phyloP scores from a whole-genome alignment of 2,113 vertebrate species.

The Clarias macrocephalus region DNA sequence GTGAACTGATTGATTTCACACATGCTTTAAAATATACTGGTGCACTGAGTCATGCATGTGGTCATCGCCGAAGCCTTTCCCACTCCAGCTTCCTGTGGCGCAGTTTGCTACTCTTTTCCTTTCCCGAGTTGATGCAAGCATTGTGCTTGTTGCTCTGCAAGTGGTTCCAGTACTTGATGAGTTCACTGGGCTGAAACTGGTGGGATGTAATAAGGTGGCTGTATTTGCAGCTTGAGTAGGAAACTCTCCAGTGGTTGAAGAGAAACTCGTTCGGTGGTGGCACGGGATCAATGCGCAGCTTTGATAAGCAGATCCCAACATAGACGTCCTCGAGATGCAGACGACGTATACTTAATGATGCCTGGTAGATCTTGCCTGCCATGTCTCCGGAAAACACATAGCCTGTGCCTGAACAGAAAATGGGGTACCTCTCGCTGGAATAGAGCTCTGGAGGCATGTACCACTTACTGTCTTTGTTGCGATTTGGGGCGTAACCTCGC shows the following conservation, averaged over 20 bases:
- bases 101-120: constrained; percentile 87
- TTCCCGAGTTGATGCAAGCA: constrained; percentile 87
- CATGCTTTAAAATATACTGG: constrained; percentile 51
- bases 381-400: constrained; percentile 98
- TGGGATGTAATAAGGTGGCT: constrained; percentile 97
- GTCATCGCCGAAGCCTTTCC: constrained; percentile 64
- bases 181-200: constrained; percentile 92
- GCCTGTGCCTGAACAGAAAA: constrained; percentile 95
- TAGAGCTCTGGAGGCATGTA: constrained; percentile 96
- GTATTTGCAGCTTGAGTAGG: constrained; percentile 98
- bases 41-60: constrained; percentile 6
- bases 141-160: constrained; percentile 98
- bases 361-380: constrained; percentile 91
- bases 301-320: constrained; percentile 94
- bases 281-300: constrained; percentile 89
- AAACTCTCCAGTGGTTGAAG: constrained; percentile 96
- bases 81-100: constrained; percentile 88
- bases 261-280: constrained; percentile 95
- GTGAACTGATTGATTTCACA: constrained; percentile 62
- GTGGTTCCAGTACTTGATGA: constrained; percentile 97
- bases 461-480: constrained; percentile 97
- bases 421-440: constrained; percentile 93
- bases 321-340: constrained; percentile 97
- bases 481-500: constrained; percentile 90
- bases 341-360: constrained; percentile 89